A percentile compares a stretch with the other conserved stretches of the same genome.
Conservation (phyloP, 1,140 invertebrate species). For the Armadillidium nasatum region DNA sequence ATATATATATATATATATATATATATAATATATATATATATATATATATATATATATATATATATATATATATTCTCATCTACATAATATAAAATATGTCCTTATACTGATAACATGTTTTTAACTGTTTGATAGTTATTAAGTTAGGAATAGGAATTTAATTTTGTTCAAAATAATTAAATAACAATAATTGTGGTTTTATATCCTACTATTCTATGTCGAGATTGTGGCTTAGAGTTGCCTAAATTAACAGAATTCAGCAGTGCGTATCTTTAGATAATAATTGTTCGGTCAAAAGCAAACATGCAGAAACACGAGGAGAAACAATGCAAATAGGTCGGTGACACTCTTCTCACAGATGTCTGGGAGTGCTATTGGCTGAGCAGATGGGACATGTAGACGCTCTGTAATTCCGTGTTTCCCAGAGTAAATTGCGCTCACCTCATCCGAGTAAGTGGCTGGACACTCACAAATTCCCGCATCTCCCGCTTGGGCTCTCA, state of each 20-base stretch:
- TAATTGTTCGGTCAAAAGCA: neutral
- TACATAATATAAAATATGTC: too few species aligned
- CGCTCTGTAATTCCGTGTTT: neutral
- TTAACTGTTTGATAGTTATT: too few species aligned
- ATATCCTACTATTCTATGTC: neutral
- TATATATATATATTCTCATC: neutral
- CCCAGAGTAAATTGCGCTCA: slow-evolving; percentile 3
- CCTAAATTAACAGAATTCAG: neutral
- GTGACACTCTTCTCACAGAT: neutral
- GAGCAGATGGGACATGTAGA: neutral
- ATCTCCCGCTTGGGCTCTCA: slow-evolving; percentile 10
- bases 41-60: neutral
- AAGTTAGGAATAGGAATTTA: too few species aligned
- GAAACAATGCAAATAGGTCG: slow-evolving; percentile 3
- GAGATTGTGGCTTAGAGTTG: neutral
- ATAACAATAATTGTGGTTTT: neutral
- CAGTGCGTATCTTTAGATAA: neutral
- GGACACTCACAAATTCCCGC: slow-evolving; percentile 10
- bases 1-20: slow-evolving; percentile 15
- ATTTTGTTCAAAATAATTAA: too few species aligned
- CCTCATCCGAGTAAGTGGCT: slow-evolving; percentile 10
- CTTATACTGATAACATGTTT: too few species aligned
- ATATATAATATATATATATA: neutral
- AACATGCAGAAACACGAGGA: slow-evolving; percentile 1
- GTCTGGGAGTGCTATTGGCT: slow-evolving; percentile 7